Evolutionary conservation across 2,888 invertebrate species (phyloP).

Genomic region (Lutraria lutraria): DNA sequence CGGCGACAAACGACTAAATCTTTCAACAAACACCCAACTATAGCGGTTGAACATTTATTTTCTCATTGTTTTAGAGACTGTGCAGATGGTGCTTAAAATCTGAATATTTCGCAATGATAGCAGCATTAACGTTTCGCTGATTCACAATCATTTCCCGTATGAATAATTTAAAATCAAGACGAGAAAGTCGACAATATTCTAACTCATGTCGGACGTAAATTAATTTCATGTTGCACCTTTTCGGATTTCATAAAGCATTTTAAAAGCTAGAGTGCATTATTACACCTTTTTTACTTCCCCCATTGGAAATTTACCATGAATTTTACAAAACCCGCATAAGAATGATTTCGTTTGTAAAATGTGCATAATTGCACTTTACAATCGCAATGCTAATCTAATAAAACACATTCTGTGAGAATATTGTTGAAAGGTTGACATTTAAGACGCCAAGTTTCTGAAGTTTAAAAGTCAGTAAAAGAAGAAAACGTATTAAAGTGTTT

Average conservation of each 20-base stretch:
- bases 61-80: too few relatives aligned
- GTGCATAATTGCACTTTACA: neutral
- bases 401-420: neutral
- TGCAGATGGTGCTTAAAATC: too few relatives aligned
- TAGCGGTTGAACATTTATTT: too few relatives aligned
- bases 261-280: neutral
- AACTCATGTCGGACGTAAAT: neutral
- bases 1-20: too few relatives aligned
- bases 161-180: too few relatives aligned
- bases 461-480: neutral
- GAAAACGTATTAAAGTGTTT: neutral
- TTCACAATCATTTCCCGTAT: too few relatives aligned
- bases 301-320: neutral
- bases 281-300: neutral
- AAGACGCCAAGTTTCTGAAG: neutral
- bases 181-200: neutral
- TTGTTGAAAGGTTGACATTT: neutral
- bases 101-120: too few relatives aligned
- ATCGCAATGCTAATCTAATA: neutral
- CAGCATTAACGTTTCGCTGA: too few relatives aligned
- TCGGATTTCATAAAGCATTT: neutral
- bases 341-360: neutral
- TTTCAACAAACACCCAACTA: too few relatives aligned
- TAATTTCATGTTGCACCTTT: neutral
- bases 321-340: neutral